Percentiles rank a stretch among this genome's conserved stretches.
Evolutionary conservation across 2,888 invertebrate species (phyloP).

Genomic region (Metopia argyrocephala): DNA sequence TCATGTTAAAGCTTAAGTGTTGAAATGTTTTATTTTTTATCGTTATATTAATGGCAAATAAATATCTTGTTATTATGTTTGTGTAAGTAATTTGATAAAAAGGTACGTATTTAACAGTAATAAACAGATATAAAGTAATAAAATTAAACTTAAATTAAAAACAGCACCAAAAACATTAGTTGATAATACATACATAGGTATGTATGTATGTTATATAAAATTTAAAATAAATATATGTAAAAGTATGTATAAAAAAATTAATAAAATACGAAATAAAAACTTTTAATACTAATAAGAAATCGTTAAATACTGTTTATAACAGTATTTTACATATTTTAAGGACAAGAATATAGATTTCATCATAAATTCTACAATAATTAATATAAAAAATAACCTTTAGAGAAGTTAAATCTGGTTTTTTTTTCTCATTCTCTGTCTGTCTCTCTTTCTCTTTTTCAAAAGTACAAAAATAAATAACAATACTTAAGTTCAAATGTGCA

Average conservation of each 20-base stretch:
- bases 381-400: slow-evolving; percentile 30
- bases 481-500: slow-evolving; percentile 64
- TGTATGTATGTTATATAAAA: slow-evolving; percentile 24
- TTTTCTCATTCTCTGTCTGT: not conserved
- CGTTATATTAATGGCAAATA: slow-evolving; percentile 14
- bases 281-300: slow-evolving; percentile 49
- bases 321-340: slow-evolving; percentile 36
- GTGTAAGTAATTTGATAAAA: slow-evolving; percentile 35
- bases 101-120: slow-evolving; percentile 40
- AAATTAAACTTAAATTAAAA: slow-evolving; percentile 36
- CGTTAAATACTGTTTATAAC: slow-evolving; percentile 59
- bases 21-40: slow-evolving; percentile 26
- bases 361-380: slow-evolving; percentile 54
- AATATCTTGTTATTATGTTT: slow-evolving; percentile 22
- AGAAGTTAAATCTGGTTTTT: slow-evolving; percentile 43
- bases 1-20: slow-evolving; percentile 32
- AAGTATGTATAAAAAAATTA: slow-evolving; percentile 33
- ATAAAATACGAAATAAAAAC: slow-evolving; percentile 37
- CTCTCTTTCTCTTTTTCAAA: slow-evolving; percentile 36
- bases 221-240: slow-evolving; percentile 23
- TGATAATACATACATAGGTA: slow-evolving; percentile 41
- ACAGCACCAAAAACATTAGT: slow-evolving; percentile 53
- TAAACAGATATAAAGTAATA: slow-evolving; percentile 46
- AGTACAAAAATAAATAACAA: slow-evolving; percentile 65
- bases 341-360: slow-evolving; percentile 61